Percentiles rank a stretch among this genome's conserved stretches.
Evolutionary conservation across 1,140 invertebrate species (phyloP).

Genomic region (Drosophila ohnishii): DNA sequence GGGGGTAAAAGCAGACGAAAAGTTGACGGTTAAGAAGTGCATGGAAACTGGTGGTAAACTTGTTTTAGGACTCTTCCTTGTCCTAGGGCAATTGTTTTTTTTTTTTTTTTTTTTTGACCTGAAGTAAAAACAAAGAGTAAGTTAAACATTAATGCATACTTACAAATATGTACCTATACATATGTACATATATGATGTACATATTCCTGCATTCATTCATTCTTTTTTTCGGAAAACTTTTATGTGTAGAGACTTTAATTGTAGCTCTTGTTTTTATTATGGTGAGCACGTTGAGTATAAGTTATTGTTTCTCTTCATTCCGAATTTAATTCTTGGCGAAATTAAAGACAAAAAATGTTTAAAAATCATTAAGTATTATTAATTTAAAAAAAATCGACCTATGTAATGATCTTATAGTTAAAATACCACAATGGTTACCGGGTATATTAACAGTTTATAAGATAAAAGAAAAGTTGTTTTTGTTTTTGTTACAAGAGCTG

Average conservation of each 20-base stretch:
- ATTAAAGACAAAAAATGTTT: too few species aligned
- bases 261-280: background rate
- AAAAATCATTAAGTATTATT: too few species aligned
- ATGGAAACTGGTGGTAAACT: constrained; percentile 16
- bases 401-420: background rate
- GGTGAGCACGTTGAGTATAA: background rate
- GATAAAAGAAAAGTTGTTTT: background rate
- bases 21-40: background rate
- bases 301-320: too few species aligned
- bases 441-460: constrained; percentile 2
- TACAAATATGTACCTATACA: background rate
- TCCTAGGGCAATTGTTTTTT: constrained; percentile 24
- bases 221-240: too few species aligned
- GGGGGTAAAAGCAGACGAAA: background rate
- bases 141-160: background rate
- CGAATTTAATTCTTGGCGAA: too few species aligned
- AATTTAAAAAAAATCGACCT: too few species aligned
- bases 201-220: background rate
- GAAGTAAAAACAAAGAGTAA: constrained; percentile 11
- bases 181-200: background rate
- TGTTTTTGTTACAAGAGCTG: background rate
- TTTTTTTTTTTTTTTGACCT: constrained; percentile 8
- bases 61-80: constrained; percentile 23
- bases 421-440: background rate
- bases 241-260: background rate